These are phyloP conservation scores for Drosophila takahashii DNA, from an alignment of 1,140 invertebrate species.

Conservation along the genomic window DNA sequence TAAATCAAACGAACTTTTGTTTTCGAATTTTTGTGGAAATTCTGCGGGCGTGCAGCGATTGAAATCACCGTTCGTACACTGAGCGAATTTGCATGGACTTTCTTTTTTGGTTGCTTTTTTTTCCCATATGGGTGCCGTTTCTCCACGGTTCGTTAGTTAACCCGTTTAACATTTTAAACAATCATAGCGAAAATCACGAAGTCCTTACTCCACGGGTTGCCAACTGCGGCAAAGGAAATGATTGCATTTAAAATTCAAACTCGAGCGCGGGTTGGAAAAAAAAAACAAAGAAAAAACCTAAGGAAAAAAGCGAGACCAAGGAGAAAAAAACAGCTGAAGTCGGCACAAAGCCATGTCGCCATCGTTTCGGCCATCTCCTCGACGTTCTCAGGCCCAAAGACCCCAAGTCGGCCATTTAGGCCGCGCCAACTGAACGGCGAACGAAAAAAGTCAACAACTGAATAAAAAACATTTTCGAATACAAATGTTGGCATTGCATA, in stretches of 20 bases:
- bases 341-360: slow-evolving; percentile 71
- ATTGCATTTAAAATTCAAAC: slow-evolving; percentile 84
- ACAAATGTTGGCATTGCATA: slow-evolving; percentile 84
- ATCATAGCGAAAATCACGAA: slow-evolving; percentile 82
- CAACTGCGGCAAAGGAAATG: slow-evolving; percentile 81
- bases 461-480: slow-evolving; percentile 84
- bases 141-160: slow-evolving; percentile 61
- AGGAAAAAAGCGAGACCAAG: slow-evolving; percentile 2
- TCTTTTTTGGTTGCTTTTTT: slow-evolving; percentile 62
- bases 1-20: slow-evolving; percentile 70
- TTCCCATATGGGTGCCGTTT: slow-evolving; percentile 39
- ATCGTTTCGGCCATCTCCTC: slow-evolving; percentile 51
- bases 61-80: slow-evolving; percentile 49
- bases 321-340: slow-evolving; percentile 73
- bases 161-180: slow-evolving; percentile 66
- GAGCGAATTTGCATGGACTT: slow-evolving; percentile 51
- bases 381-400: slow-evolving; percentile 58
- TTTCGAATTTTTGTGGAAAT: slow-evolving; percentile 65
- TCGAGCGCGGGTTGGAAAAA: slow-evolving; percentile 30
- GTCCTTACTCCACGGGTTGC: slow-evolving; percentile 61
- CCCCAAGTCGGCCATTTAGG: slow-evolving; percentile 66
- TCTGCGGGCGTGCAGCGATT: slow-evolving; percentile 75
- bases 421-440: slow-evolving; percentile 61
- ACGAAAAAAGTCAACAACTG: slow-evolving; percentile 77
- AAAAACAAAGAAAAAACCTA: not conserved